These are phyloP conservation scores for Ochotona curzoniae DNA, from an alignment of 2,113 vertebrate species.

Conservation along the genomic window DNA sequence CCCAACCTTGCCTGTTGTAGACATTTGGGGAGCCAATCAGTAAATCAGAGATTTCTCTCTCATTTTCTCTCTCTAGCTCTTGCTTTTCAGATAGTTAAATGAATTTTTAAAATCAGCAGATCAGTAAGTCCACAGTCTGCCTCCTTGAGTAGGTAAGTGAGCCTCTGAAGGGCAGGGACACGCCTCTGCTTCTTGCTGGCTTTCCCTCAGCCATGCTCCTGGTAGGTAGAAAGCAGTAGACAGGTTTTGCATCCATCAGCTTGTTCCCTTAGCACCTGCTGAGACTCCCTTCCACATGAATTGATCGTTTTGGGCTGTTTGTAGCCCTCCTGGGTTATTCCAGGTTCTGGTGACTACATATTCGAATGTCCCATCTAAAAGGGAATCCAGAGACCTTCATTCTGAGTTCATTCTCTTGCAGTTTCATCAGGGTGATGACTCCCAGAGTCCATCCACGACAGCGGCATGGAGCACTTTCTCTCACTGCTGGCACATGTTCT, in stretches of 20 bases:
- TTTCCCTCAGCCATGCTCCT: not conserved
- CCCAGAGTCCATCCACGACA: rapidly evolving
- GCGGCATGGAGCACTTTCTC: rapidly evolving
- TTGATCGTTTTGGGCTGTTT: not conserved
- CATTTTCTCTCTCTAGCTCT: too few relatives aligned
- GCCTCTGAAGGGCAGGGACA: not conserved
- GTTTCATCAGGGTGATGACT: not conserved
- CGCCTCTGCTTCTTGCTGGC: not conserved
- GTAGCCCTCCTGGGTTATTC: not conserved
- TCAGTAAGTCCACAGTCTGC: not conserved
- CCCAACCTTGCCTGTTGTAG: too few relatives aligned
- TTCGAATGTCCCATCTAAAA: not conserved
- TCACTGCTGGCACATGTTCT: not conserved
- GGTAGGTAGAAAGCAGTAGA: not conserved
- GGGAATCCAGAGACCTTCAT: not conserved
- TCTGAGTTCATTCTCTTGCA: not conserved
- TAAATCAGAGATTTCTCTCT: too few relatives aligned
- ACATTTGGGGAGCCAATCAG: too few relatives aligned
- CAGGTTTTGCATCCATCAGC: not conserved
- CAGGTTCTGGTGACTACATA: not conserved
- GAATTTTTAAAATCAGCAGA: too few relatives aligned
- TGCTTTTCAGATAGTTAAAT: too few relatives aligned
- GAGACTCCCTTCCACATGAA: not conserved
- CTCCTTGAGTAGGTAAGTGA: not conserved
- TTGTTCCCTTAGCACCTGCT: not conserved